Conservation (phyloP, 2,888 invertebrate genomes). For the Celastrina argiolus region DNA sequence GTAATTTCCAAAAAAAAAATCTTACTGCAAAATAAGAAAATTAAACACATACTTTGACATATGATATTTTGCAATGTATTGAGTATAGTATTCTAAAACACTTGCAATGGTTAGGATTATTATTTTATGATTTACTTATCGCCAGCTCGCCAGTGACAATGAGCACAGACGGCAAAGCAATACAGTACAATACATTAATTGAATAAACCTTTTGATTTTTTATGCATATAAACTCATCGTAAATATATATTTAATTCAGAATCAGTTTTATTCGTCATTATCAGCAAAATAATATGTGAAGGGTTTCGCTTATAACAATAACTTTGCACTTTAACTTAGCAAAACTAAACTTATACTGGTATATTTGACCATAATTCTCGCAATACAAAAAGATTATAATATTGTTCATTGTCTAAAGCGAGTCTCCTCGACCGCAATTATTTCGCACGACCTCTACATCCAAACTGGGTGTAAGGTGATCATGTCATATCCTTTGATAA, state of each 20-base stretch:
- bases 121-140: too few species aligned
- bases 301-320: background rate
- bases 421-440: slow-evolving; percentile 16
- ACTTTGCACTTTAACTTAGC: background rate
- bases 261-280: background rate
- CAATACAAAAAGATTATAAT: background rate
- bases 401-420: background rate
- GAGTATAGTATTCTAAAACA: too few species aligned
- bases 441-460: slow-evolving; percentile 10
- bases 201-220: background rate
- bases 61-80: too few species aligned
- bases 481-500: slow-evolving; percentile 8
- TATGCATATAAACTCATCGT: background rate
- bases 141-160: too few species aligned
- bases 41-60: too few species aligned
- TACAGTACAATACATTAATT: background rate
- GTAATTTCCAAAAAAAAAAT: too few species aligned
- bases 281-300: background rate
- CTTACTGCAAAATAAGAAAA: too few species aligned
- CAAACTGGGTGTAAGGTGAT: background rate
- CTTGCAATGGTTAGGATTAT: too few species aligned
- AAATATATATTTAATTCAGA: background rate
- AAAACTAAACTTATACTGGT: background rate
- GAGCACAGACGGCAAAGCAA: too few species aligned
- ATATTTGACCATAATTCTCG: too few species aligned